A percentile compares a stretch with the other conserved stretches of the same genome.
Conservation (phyloP, 2,888 invertebrate genomes). For the Incurvaria masculella region DNA sequence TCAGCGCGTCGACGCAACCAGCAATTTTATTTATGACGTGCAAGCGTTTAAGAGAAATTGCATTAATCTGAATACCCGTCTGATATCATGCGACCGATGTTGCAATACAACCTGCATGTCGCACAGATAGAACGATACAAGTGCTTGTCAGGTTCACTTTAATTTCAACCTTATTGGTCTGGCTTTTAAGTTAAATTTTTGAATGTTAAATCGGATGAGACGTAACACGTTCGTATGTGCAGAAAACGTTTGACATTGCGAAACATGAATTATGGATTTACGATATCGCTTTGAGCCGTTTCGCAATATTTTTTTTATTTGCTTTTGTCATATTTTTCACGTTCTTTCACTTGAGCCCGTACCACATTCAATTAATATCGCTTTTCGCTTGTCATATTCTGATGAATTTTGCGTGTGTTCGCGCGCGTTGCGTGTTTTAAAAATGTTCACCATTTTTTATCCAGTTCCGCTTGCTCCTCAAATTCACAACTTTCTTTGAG, state of each 20-base stretch:
- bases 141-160: conserved; percentile 19
- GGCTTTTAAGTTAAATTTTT: conserved; percentile 31
- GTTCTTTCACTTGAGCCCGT: conserved; percentile 43
- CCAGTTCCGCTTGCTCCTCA: too few relatives aligned
- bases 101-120: conserved; percentile 45
- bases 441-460: conserved; percentile 10
- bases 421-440: conserved; percentile 17
- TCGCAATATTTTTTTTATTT: conserved; percentile 49
- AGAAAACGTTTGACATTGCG: conserved; percentile 52
- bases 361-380: conserved; percentile 58
- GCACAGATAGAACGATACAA: conserved; percentile 23
- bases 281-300: conserved; percentile 58
- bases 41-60: conserved; percentile 57
- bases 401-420: conserved; percentile 52
- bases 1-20: conserved; percentile 32
- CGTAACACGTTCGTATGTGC: conserved; percentile 26
- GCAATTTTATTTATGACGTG: conserved; percentile 57
- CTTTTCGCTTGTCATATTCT: conserved; percentile 55
- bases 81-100: conserved; percentile 54
- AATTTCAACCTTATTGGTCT: conserved; percentile 23
- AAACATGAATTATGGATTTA: conserved; percentile 58
- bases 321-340: conserved; percentile 10
- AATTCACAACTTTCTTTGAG: too few relatives aligned
- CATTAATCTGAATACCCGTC: conserved; percentile 56
- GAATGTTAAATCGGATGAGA: conserved; percentile 18